These are phyloP conservation scores for Cephalotes varians DNA, from an alignment of 2,888 invertebrate species.

Conservation along the genomic window DNA sequence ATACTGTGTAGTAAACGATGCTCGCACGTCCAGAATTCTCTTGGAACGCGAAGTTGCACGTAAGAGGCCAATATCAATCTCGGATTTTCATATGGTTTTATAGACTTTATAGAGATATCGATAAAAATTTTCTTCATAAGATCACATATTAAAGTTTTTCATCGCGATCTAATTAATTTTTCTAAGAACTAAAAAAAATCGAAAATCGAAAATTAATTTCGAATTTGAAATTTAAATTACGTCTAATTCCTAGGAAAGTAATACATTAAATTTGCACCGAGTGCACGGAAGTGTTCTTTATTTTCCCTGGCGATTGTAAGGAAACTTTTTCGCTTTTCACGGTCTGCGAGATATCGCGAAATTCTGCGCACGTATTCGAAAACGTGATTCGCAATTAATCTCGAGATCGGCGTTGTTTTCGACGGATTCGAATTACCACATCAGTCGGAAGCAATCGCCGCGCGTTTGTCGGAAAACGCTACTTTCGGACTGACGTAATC, in stretches of 20 bases:
- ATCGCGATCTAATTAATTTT: background rate
- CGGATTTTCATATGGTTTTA: background rate
- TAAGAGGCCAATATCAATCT: background rate
- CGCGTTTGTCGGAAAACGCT: background rate
- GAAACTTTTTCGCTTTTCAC: slow-evolving; percentile 17
- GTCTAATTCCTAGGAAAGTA: background rate
- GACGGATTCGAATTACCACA: background rate
- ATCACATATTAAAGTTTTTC: background rate
- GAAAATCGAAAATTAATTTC: background rate
- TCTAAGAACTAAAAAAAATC: background rate
- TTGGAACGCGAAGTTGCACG: background rate
- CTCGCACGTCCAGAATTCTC: background rate
- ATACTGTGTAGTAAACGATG: background rate
- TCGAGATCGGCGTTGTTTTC: slow-evolving; percentile 5
- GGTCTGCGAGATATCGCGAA: background rate
- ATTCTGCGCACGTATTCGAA: slow-evolving; percentile 3
- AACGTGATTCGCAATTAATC: background rate
- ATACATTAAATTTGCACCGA: background rate
- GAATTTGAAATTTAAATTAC: background rate
- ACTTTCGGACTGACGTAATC: slow-evolving; percentile 23
- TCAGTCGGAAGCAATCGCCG: background rate
- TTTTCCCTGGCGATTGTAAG: background rate
- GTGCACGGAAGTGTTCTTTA: background rate
- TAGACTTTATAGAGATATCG: background rate
- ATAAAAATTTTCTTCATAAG: background rate